Percentiles rank a stretch among this genome's conserved stretches.
These are phyloP conservation scores for Macroramphosus scolopax DNA, from an alignment of 2,797 vertebrate genomes.

Conservation along the genomic window DNA sequence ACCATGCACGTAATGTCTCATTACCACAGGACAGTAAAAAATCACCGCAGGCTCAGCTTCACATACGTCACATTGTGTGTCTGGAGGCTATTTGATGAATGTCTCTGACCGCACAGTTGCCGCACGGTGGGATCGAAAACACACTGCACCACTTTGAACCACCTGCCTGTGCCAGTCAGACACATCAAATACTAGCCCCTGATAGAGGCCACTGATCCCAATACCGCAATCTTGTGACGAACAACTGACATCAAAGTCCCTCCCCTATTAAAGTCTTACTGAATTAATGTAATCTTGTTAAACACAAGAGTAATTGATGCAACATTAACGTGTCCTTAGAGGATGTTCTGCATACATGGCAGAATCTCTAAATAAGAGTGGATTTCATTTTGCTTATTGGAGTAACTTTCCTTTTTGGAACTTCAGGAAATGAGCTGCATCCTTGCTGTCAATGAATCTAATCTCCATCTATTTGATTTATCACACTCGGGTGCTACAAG, in stretches of 20 bases:
- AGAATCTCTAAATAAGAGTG: slow-evolving; percentile 37
- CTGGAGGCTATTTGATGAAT: slow-evolving; percentile 52
- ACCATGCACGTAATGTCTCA: too few relatives aligned
- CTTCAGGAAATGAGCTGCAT: slow-evolving; percentile 43
- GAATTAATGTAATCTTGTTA: slow-evolving; percentile 42
- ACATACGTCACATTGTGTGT: slow-evolving; percentile 65
- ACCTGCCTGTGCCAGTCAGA: slow-evolving; percentile 66
- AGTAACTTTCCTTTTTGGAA: slow-evolving; percentile 49
- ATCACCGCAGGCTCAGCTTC: slow-evolving; percentile 24
- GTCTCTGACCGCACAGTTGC: slow-evolving; percentile 49
- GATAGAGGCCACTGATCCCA: slow-evolving; percentile 21
- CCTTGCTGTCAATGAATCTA: slow-evolving; percentile 49
- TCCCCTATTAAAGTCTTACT: slow-evolving; percentile 31
- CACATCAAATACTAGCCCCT: too few relatives aligned
- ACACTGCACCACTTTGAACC: slow-evolving; percentile 54
- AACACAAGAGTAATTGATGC: slow-evolving; percentile 28
- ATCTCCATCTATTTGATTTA: slow-evolving; percentile 61
- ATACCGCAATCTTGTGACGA: slow-evolving; percentile 34
- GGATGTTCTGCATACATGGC: slow-evolving; percentile 36
- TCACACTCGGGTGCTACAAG: slow-evolving; percentile 36
- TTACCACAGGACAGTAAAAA: slow-evolving; percentile 32
- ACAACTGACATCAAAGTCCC: slow-evolving; percentile 26
- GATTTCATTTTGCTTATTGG: slow-evolving; percentile 37
- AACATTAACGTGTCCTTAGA: slow-evolving; percentile 39
- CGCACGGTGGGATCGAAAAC: slow-evolving; percentile 42